These are phyloP conservation scores for Archips xylosteana DNA, from an alignment of 2,888 invertebrate species.

Conservation along the genomic window DNA sequence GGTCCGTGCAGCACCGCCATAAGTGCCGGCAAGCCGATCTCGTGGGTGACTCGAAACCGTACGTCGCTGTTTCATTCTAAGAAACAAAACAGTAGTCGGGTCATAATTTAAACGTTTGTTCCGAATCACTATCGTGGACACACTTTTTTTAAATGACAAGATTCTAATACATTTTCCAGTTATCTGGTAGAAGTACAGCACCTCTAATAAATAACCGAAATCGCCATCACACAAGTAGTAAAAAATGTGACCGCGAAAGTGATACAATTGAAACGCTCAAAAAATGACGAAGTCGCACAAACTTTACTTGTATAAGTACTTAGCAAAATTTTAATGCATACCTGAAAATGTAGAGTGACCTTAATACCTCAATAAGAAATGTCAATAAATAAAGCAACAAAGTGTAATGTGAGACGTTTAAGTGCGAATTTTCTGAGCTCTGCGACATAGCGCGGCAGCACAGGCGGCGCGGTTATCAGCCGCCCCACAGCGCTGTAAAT, in stretches of 20 bases:
- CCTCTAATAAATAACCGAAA: no score
- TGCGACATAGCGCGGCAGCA: conserved; percentile 32
- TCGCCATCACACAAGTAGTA: no score
- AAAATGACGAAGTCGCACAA: no score
- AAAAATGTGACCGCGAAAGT: no score
- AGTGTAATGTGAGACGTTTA: not conserved
- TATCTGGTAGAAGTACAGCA: no score
- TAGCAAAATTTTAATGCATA: no score
- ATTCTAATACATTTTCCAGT: no score
- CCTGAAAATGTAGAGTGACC: not conserved
- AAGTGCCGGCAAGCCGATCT: conserved; percentile 97
- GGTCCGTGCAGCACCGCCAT: conserved; percentile 98
- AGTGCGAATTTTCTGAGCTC: not conserved
- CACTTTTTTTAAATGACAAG: no score
- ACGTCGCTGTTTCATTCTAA: conserved; percentile 97
- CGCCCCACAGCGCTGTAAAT: conserved; percentile 77
- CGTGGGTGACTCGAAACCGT: conserved; percentile 97
- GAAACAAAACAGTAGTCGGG: not conserved
- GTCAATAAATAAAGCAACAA: not conserved
- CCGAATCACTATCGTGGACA: no score
- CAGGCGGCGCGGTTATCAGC: conserved; percentile 44
- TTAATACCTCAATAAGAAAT: not conserved
- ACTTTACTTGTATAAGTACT: no score
- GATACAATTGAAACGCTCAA: no score
- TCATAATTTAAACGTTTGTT: no score